Evolutionary conservation across 2,113 vertebrate genomes (phyloP), one percentile per base, ranked within the genome.

Genomic region (Cettia cetti): DNA sequence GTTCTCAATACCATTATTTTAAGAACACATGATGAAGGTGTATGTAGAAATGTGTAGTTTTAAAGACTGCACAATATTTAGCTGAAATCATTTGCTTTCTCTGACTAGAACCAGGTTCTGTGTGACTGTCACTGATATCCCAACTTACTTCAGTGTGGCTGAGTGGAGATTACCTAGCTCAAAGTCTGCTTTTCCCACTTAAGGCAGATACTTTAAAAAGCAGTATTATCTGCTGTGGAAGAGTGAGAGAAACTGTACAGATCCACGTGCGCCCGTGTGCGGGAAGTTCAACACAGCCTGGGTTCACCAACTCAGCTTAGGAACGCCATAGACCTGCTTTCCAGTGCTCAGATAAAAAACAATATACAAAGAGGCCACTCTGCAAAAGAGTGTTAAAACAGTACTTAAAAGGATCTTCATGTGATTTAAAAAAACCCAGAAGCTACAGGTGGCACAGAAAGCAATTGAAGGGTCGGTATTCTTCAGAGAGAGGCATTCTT

Each of bases 271-370:
- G 82, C 94, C 95, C 16, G 1, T 68, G 68, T 86, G 76, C 23
- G 24, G 93, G 85, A 94, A 95, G 94, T 87, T 94, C 93, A 94
- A 49, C 76, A 94, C 52, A 79, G 95, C 90, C 33, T 71, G 92
- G 89, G 89, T 94, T 97, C 95, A 81, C 69, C 83, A 77, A 81
- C 92, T 97, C 94, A 93, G 93, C 89, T 92, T 95, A 95, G 95
- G 57, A 96, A 95, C 69, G 89, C 97, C 95, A 96, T 13, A 94
- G 95, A 97, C 96, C 91, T 97, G 96, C 95, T 96, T 99, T 99
- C 98, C 99, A 99, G 99, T 99, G 99, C 98, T 99, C 98, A 98
- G 97, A 98, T 98, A 94, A 97, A 97, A 98, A 97, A 97, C 52
- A 96, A 88, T 94, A 85, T 95, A 94, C 87, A 96, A 82, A 97